phyloP scores from a whole-genome alignment of 2,797 vertebrate species.

The Lateolabrax maculatus region DNA sequence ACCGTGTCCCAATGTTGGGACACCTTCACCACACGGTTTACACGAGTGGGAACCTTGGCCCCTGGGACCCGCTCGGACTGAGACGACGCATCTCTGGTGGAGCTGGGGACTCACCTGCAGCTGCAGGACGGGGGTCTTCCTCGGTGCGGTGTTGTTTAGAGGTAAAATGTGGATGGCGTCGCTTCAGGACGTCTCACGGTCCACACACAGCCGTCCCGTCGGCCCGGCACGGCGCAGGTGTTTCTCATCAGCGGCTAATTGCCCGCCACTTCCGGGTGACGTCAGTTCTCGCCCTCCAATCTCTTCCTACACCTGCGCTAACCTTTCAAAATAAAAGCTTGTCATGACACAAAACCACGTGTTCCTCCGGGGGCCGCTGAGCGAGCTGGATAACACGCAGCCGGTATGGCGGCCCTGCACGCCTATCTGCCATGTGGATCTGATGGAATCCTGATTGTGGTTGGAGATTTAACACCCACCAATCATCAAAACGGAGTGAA shows the following conservation, averaged over 20 bases:
- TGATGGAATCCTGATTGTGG: slow-evolving; percentile 52
- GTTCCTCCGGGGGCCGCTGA: slow-evolving; percentile 4
- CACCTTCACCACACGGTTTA: neutral
- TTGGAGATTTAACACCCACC: slow-evolving; percentile 66
- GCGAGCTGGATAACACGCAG: neutral
- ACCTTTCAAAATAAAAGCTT: slow-evolving; percentile 47
- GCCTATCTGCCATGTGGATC: slow-evolving; percentile 31
- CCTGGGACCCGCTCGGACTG: neutral
- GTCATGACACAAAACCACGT: neutral
- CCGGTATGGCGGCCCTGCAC: slow-evolving; percentile 2
- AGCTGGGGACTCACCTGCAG: neutral
- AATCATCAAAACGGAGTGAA: slow-evolving; percentile 63
- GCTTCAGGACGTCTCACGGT: too few species aligned
- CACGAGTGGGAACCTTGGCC: neutral
- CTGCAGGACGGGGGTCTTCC: neutral
- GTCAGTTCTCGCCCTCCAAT: slow-evolving; percentile 1
- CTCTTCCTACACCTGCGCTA: neutral
- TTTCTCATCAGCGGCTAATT: slow-evolving; percentile 28
- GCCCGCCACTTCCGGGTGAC: neutral
- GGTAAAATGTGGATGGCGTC: neutral
- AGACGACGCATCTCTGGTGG: neutral
- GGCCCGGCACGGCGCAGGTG: too few species aligned
- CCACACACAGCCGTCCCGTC: too few species aligned
- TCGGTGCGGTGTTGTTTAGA: too few species aligned
- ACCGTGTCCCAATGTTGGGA: neutral